phyloP scores from a whole-genome alignment of 2,113 vertebrate species.

The Neolamprologus brichardi region DNA sequence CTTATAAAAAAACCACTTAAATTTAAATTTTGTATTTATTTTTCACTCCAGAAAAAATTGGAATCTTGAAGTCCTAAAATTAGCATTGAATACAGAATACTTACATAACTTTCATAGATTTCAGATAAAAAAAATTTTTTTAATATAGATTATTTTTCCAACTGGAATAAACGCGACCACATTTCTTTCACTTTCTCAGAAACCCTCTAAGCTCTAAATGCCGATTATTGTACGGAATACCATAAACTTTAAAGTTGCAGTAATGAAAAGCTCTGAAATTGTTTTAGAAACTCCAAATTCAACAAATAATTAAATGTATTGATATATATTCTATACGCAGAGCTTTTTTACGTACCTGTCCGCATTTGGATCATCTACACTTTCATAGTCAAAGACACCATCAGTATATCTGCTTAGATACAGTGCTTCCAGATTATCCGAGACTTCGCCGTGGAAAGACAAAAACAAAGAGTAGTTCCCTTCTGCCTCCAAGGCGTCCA shows the following conservation, averaged over 20 bases:
- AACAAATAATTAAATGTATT: background rate
- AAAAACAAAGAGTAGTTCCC: conserved; percentile 68
- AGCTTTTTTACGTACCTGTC: conserved; percentile 39
- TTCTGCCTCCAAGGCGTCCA: rapidly evolving
- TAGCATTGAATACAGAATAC: background rate
- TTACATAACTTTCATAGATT: background rate
- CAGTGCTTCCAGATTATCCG: conserved; percentile 68
- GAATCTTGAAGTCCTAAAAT: background rate
- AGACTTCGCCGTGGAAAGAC: conserved; percentile 71
- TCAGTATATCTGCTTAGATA: conserved; percentile 80
- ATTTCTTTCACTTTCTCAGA: background rate
- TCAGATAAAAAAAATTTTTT: rapidly evolving
- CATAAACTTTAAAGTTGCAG: background rate
- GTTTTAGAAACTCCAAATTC: background rate
- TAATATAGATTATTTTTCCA: background rate
- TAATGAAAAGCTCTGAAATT: background rate
- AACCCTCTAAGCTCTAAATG: background rate
- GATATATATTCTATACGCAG: background rate
- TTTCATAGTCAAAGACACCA: rapidly evolving
- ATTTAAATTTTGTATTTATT: background rate
- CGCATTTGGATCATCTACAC: background rate
- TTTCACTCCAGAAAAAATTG: background rate
- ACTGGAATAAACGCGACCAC: background rate
- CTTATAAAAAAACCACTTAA: rapidly evolving
- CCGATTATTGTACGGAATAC: background rate